Base-by-base conservation (phyloP, 2,797 vertebrate species). In the Melopsittacus undulatus region DNA sequence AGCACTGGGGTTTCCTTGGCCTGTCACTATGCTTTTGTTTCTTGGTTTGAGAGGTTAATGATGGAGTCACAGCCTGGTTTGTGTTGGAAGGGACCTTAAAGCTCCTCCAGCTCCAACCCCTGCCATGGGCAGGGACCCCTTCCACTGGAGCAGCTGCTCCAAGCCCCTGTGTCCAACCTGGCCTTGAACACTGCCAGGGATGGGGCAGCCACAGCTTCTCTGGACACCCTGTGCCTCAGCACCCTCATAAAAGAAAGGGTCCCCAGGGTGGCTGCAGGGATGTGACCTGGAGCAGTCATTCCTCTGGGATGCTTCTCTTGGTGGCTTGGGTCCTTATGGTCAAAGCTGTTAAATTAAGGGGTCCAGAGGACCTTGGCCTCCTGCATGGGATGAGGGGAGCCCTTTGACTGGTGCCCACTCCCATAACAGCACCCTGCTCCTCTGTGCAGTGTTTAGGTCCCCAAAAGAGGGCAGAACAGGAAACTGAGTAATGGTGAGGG, bases 251-350 rank as follows among this genome's bases (percentile, higher is more conserved):
- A 23, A 22, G 36, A 22, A 21, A 54, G 30, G 13, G 34, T 23
- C 23, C 8, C 46, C 5, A 5, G 76, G 56, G 5, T 0, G n/a
- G 70, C n/a, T 34, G 70, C 20, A 23, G 43, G 0, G 1, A 14
- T 4, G 21, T 2, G n/a, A 46, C 22, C 0, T 0, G 38, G 57
- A 51, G 32, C 34, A 3, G 1, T 21, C 4, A 0, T 7, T 43
- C 32, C 73, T 21, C 13, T 2, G 18, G 56, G 51, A 7, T 32
- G 21, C 21, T 61, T 34, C 5, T 54, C 30, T 57, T 12, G 13
- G 11, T 20, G 52, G 10, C 42, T 32, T 15, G 0, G 0, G 2
- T 20, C 12, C 11, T 23, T 15, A 2, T 1, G 26, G 26, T 26
- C 32, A 21, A 29, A 68, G 23, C 18, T 22, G 24, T 22, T 29